Evolutionary conservation across 2,888 invertebrate species (phyloP).

Genomic region (Xanthostigma xanthostigma): DNA sequence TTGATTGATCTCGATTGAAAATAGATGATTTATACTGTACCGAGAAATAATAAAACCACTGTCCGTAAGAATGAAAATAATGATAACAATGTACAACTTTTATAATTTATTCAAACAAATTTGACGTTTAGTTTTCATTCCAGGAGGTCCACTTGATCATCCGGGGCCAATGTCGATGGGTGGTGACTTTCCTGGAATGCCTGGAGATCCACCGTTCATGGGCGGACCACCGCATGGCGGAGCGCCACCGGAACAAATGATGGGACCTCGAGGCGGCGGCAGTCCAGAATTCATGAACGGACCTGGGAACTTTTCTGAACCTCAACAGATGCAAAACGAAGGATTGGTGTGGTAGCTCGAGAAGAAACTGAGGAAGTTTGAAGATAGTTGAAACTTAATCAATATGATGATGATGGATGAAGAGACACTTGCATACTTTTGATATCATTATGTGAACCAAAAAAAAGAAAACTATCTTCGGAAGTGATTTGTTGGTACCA

Average conservation of each 20-base stretch:
- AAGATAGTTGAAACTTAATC: conserved; percentile 33
- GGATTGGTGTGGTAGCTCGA: conserved; percentile 57
- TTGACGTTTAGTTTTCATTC: conserved; percentile 12
- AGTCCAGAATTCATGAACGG: conserved; percentile 58
- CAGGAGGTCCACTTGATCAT: conserved; percentile 60
- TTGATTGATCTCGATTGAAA: no score
- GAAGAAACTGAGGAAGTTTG: conserved; percentile 26
- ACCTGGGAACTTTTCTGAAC: conserved; percentile 45
- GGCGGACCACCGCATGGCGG: conserved; percentile 44
- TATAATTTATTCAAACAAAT: no score
- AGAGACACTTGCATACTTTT: conserved; percentile 17
- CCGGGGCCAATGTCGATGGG: conserved; percentile 42
- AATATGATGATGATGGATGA: conserved; percentile 14
- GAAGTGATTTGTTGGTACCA: no score
- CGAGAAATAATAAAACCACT: neutral
- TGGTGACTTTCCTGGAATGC: conserved; percentile 62
- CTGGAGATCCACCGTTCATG: conserved; percentile 43
- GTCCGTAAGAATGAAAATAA: neutral
- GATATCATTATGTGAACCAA: conserved; percentile 13
- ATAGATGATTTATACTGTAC: no score
- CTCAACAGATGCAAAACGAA: conserved; percentile 56
- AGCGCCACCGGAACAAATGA: conserved; percentile 46
- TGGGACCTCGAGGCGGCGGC: conserved; percentile 50
- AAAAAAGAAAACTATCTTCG: no score
- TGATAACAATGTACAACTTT: neutral